These are phyloP conservation scores for Spilosoma lubricipeda DNA, from an alignment of 2,888 invertebrate genomes.

Conservation along the genomic window DNA sequence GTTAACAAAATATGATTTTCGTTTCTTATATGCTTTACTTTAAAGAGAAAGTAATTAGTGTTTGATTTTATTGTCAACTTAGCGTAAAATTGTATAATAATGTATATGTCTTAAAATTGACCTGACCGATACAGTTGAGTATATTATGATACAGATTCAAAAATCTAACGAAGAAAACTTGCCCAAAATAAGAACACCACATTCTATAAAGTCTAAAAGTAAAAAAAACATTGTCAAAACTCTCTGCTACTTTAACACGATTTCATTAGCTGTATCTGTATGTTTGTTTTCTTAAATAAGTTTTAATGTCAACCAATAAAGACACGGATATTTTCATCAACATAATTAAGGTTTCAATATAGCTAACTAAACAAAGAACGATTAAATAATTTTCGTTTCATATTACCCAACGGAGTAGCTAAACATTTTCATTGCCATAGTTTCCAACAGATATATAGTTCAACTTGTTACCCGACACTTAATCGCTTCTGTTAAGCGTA, in stretches of 20 bases:
- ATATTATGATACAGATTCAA: not conserved
- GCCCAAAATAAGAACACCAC: not conserved
- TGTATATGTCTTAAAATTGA: too few relatives aligned
- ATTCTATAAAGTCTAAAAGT: not conserved
- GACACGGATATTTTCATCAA: not conserved
- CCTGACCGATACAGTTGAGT: not conserved
- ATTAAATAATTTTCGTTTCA: conserved; percentile 19
- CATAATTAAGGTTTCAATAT: not conserved
- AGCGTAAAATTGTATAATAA: too few relatives aligned
- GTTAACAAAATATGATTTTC: too few relatives aligned
- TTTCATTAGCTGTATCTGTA: too few relatives aligned
- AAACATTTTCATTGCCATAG: conserved; percentile 41
- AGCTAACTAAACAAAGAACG: not conserved
- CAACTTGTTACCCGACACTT: conserved; percentile 43
- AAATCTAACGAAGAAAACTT: not conserved
- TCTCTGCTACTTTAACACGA: not conserved
- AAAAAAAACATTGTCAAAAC: not conserved
- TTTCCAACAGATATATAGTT: conserved; percentile 38
- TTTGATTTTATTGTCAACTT: too few relatives aligned
- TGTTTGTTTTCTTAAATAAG: not conserved
- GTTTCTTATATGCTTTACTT: too few relatives aligned
- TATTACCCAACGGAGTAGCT: conserved; percentile 15
- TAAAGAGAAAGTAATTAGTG: too few relatives aligned
- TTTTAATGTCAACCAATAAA: not conserved
- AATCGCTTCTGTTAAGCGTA: conserved; percentile 44